Evolutionary conservation across 2,888 invertebrate genomes (phyloP), one percentile per base, ranked within the genome.

Genomic region (Drosophila dives): DNA sequence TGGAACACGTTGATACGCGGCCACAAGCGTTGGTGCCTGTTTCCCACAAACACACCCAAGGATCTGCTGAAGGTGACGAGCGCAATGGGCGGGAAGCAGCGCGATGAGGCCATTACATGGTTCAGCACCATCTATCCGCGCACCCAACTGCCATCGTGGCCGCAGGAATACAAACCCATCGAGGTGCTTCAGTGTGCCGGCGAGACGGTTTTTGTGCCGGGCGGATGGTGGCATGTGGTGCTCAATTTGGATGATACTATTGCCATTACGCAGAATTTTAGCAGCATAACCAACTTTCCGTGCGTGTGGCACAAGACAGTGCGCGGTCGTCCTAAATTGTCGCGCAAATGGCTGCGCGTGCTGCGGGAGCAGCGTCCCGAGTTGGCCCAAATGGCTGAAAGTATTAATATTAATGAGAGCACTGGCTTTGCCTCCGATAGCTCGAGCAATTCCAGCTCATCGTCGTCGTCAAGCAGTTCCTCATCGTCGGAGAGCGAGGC

Each of bases 211-310:
- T 99, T 99, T 94, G 98, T 99, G 64, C 99, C 99, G 12, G 98
- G 98, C 23, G 99, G 99, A 12, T 99, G 99, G 99, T 99, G 99
- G 99, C 99, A 99, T 93, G 99, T 99, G 26, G 99, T 99, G 17
- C 94, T 99, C 36, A 99, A 99, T 93, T 94, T 99, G 73, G 99
- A 99, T 90, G 96, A 97, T 76, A 99, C 99, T 0, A 96, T 99
- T 54, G 99, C 99, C 15, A 97, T 99, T 20, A 99, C 99, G 0
- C 99, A 99, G 92, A 99, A 99, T 93, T 99, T 99, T 93, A 97
- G 97, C 92, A 98, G 99, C 83, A 95, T 96, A 73, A 98, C 98
- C 1, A 99, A 99, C 94, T 99, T 99, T 92, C 98, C 99, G 0
- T 95, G 99, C 17, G 99, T 99, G 1, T 99, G 99, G 99, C 99